Conservation (phyloP, 2,797 vertebrate species). For the Fundulus diaphanus region DNA sequence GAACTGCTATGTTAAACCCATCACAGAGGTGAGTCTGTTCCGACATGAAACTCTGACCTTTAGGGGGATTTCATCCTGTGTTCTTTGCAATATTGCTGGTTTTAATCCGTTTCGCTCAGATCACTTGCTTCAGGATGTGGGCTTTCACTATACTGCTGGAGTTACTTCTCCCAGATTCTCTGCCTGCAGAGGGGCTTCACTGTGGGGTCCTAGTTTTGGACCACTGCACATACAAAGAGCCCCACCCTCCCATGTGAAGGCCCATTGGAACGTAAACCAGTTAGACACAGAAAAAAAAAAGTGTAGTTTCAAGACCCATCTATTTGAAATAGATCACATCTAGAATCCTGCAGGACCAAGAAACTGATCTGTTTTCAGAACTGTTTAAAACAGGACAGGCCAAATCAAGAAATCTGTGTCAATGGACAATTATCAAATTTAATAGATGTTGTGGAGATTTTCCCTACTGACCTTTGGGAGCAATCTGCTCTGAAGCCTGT, state of each 20-base stretch:
- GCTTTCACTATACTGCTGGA: not conserved
- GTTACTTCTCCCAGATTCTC: not conserved
- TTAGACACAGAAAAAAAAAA: not conserved
- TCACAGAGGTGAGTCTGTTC: constrained; percentile 52
- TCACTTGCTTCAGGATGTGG: not conserved
- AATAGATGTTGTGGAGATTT: not conserved
- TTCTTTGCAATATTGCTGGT: not conserved
- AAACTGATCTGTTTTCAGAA: not conserved
- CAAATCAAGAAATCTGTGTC: not conserved
- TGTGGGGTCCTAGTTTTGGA: not conserved
- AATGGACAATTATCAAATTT: not conserved
- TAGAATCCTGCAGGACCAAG: not conserved
- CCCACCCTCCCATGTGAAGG: not conserved
- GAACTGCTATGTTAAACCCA: constrained; percentile 9
- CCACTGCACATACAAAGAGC: not conserved
- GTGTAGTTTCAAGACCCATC: no score
- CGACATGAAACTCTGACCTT: not conserved
- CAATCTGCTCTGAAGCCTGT: not conserved
- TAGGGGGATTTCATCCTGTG: not conserved
- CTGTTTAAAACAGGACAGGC: not conserved
- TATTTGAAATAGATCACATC: not conserved
- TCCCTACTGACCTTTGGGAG: not conserved
- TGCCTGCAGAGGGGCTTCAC: not conserved
- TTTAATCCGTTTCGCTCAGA: not conserved
- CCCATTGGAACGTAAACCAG: not conserved